Conservation (phyloP, 2,797 vertebrate genomes). For the Chelmon rostratus region DNA sequence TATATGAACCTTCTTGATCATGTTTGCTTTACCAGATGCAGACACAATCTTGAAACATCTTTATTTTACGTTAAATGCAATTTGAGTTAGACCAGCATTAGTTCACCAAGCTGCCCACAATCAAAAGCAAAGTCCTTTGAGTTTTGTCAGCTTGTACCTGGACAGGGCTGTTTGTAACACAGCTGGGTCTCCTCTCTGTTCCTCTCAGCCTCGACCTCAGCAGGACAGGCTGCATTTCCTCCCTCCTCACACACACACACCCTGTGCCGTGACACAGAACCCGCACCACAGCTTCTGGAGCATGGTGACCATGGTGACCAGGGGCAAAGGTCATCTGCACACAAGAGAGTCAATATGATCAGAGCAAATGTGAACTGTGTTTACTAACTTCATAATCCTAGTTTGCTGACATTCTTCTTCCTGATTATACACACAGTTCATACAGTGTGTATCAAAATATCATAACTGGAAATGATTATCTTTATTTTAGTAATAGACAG, state of each 20-base stretch:
- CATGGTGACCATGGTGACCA: slow-evolving; percentile 90
- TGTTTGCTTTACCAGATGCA: no score
- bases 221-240: slow-evolving; percentile 77
- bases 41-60: not conserved
- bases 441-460: not conserved
- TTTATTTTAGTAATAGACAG: not conserved
- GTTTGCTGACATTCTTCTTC: not conserved
- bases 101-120: not conserved
- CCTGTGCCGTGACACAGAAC: slow-evolving; percentile 82
- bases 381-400: not conserved
- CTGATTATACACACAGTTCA: not conserved
- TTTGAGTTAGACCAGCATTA: not conserved
- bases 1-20: no score
- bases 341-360: not conserved
- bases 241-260: slow-evolving; percentile 84
- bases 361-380: not conserved
- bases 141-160: slow-evolving; percentile 74
- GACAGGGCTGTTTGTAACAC: slow-evolving; percentile 87
- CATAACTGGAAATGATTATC: not conserved
- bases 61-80: not conserved
- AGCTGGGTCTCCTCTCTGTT: slow-evolving; percentile 81
- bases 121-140: not conserved
- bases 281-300: slow-evolving; percentile 89
- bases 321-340: slow-evolving; percentile 86
- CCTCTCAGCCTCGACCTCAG: slow-evolving; percentile 57